These are phyloP conservation scores for Gnatocerus cornutus DNA, from an alignment of 2,888 invertebrate species.

Conservation along the genomic window DNA sequence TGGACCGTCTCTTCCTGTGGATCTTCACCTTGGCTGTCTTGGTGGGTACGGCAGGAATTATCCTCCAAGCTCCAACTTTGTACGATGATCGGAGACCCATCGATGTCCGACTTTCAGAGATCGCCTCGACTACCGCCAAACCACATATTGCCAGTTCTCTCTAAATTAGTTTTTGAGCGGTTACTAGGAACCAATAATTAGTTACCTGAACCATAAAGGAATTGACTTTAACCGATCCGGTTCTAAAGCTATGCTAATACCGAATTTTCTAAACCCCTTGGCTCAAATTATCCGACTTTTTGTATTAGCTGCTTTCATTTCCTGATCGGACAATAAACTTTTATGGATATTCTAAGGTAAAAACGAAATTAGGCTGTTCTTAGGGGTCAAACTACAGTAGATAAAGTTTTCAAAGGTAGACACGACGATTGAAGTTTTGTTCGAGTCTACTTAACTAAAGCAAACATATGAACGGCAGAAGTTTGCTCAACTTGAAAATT, in stretches of 20 bases:
- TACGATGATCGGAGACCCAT: constrained; percentile 94
- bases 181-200: constrained; percentile 23
- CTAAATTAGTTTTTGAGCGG: constrained; percentile 20
- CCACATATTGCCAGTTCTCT: constrained; percentile 76
- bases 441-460: not conserved
- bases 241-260: constrained; percentile 23
- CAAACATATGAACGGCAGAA: not conserved
- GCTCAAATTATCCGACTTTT: constrained; percentile 7
- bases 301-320: constrained; percentile 20
- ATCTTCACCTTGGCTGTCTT: constrained; percentile 97
- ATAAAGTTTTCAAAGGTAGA: constrained; percentile 3
- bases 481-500: constrained; percentile 9
- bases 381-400: constrained; percentile 30
- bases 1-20: constrained; percentile 97
- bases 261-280: not conserved
- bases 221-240: constrained; percentile 36
- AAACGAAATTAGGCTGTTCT: constrained; percentile 41
- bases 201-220: constrained; percentile 29
- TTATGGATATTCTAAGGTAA: constrained; percentile 14
- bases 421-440: not conserved
- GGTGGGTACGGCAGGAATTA: constrained; percentile 94
- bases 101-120: constrained; percentile 91
- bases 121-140: constrained; percentile 91
- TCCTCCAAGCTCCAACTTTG: constrained; percentile 94
- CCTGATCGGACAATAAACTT: constrained; percentile 40